A percentile compares a stretch with the other conserved stretches of the same genome.
Evolutionary conservation across 2,113 vertebrate species (phyloP).

Genomic region (Propithecus coquereli): DNA sequence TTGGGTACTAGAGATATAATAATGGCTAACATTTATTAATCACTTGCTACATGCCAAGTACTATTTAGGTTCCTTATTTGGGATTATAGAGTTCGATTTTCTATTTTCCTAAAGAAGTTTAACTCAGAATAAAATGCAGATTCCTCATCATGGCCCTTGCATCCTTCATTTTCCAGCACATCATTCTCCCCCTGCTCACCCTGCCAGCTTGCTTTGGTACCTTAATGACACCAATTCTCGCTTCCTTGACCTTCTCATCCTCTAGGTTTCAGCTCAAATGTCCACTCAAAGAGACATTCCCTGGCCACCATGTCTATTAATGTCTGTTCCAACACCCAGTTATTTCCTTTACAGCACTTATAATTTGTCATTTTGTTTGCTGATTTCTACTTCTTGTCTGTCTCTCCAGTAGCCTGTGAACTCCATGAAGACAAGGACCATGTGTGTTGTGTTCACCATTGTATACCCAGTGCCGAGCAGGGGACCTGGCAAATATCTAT

Average conservation of each 20-base stretch:
- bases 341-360: neutral
- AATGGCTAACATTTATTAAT: neutral
- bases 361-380: neutral
- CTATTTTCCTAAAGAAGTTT: slow-evolving; percentile 8
- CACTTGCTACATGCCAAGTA: neutral
- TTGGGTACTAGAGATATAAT: neutral
- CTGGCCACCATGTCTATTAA: neutral
- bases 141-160: neutral
- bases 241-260: neutral
- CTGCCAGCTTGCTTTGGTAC: neutral
- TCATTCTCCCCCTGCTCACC: neutral
- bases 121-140: neutral
- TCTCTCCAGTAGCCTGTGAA: neutral
- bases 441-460: neutral
- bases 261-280: neutral
- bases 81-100: neutral
- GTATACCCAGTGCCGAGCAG: neutral
- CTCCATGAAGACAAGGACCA: neutral
- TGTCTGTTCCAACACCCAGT: neutral
- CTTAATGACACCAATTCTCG: neutral
- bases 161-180: neutral
- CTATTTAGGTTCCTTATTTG: neutral
- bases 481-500: neutral
- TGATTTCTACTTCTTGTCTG: neutral
- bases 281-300: neutral